These are phyloP conservation scores for Drosophila ogumai DNA, from an alignment of 1,140 invertebrate species.

Conservation along the genomic window DNA sequence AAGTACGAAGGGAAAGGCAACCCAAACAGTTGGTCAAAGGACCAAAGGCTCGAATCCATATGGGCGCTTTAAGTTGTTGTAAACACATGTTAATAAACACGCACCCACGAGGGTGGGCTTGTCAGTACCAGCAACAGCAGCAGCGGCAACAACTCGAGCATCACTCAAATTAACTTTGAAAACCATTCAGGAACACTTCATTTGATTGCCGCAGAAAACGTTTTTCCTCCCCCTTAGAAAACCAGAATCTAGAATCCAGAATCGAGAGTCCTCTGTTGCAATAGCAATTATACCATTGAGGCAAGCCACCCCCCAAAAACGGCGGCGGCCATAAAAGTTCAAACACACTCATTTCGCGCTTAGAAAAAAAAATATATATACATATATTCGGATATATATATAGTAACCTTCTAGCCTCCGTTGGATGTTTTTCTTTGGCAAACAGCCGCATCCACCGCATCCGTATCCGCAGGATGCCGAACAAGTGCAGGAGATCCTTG, in stretches of 20 bases:
- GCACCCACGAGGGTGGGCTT: slow-evolving; percentile 38
- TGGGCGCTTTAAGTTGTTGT: slow-evolving; percentile 82
- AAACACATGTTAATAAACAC: slow-evolving; percentile 84
- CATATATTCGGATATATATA: neutral
- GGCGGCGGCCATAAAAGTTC: slow-evolving; percentile 80
- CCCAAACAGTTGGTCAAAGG: slow-evolving; percentile 5
- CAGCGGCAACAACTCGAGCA: slow-evolving; percentile 58
- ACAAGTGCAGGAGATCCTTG: slow-evolving; percentile 51
- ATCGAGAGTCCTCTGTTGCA: slow-evolving; percentile 55
- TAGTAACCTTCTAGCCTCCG: slow-evolving; percentile 38
- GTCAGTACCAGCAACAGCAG: slow-evolving; percentile 67
- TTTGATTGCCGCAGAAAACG: slow-evolving; percentile 79
- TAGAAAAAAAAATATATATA: slow-evolving; percentile 57
- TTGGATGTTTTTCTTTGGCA: slow-evolving; percentile 59
- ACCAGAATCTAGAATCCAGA: slow-evolving; percentile 17
- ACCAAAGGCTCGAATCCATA: slow-evolving; percentile 45
- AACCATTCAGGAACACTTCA: slow-evolving; percentile 85
- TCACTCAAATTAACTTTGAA: slow-evolving; percentile 85
- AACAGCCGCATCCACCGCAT: slow-evolving; percentile 47
- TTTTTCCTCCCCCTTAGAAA: slow-evolving; percentile 15
- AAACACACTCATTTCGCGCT: slow-evolving; percentile 84
- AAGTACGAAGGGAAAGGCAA: neutral
- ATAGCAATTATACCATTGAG: slow-evolving; percentile 84
- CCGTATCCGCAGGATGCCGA: slow-evolving; percentile 48
- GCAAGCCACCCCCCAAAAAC: slow-evolving; percentile 28